Conservation (phyloP, 2,797 vertebrate species). For the Synaphobranchus kaupii region DNA sequence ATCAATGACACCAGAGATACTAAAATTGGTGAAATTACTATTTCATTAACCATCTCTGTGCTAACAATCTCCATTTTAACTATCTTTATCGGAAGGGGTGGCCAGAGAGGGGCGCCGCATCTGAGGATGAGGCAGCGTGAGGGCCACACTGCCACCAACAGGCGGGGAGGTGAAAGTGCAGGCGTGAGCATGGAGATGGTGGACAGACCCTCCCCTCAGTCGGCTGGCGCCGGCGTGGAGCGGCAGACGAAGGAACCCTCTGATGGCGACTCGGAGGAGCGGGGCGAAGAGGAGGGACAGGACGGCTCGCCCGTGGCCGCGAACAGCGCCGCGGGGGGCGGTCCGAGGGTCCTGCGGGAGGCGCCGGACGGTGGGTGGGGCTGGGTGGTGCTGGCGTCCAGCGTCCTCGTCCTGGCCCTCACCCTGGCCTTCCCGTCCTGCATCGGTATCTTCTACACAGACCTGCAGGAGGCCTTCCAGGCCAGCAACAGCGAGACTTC, state of each 20-base stretch:
- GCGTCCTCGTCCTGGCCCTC: slow-evolving; percentile 72
- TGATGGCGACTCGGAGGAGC: slow-evolving; percentile 34
- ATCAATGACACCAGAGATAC: too few species aligned
- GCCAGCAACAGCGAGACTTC: slow-evolving; percentile 81
- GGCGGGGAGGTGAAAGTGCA: slow-evolving; percentile 20
- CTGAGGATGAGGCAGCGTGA: slow-evolving; percentile 22
- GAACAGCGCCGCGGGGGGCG: background rate
- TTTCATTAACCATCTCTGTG: background rate
- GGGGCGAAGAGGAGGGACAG: slow-evolving; percentile 20
- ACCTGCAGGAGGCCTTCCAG: slow-evolving; percentile 79
- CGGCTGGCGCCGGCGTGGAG: background rate
- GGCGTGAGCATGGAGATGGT: background rate
- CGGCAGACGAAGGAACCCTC: background rate
- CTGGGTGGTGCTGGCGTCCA: slow-evolving; percentile 79
- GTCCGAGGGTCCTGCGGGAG: background rate
- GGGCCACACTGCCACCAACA: background rate
- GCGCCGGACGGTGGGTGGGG: slow-evolving; percentile 76
- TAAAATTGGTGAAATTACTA: too few species aligned
- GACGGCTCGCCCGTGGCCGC: background rate
- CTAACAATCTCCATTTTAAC: background rate
- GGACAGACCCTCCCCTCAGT: slow-evolving; percentile 26
- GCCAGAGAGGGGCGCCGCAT: slow-evolving; percentile 6
- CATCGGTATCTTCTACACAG: slow-evolving; percentile 80
- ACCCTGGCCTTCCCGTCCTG: slow-evolving; percentile 77
- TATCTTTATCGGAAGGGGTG: background rate